Base-by-base conservation (phyloP, 2,113 vertebrate genomes). In the Ptychochromis oligacanthus region DNA sequence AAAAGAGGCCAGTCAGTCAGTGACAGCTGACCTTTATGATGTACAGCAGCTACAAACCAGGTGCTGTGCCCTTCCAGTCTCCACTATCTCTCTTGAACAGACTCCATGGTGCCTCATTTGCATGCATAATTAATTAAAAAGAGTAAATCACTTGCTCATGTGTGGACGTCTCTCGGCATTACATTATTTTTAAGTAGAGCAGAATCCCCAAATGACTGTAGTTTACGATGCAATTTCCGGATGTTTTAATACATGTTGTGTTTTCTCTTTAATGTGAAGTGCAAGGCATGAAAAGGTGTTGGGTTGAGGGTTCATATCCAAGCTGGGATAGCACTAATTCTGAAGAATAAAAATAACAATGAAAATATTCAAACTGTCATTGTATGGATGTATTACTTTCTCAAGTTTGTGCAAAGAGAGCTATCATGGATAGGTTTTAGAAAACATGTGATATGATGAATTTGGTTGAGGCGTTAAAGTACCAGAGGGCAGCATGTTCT, bases 91-190 rank as follows among this genome's bases (percentile, higher is more conserved):
- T 28, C 67, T 61, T 79, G 79, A 91, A 75, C 87, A 89, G 90
- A 89, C 78, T 83, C 82, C 55, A 75, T 24, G 61, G 60, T 70
- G 74, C 77, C 88, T 94, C 62, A 92, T 95, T 90, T 95, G 89
- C 92, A 94, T 95, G 88, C 80, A 92, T 91, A 89, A 93, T 94
- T 89, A 84, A 91, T 83, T 82, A 55, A 14, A 5, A 75, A 76
- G 61, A 84, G 82, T 94, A 91, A 94, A 93, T 93, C 89, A 85
- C 80, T 90, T 85, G 74, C 64, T 85, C 40, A 40, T 89, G 87
- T 86, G 86, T 72, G 70, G 86, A 58, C 1, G 54, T 74, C 80
- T 87, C 12, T 77, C 26, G n/a, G 81, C 58, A 55, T 87, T 89
- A 59, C 52, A 58, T 90, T 89, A 79, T 87, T 83, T 86, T 88